A percentile compares a stretch with the other conserved stretches of the same genome.
Evolutionary conservation across 1,140 invertebrate genomes (phyloP).

Genomic region (Copidosoma floridanum): DNA sequence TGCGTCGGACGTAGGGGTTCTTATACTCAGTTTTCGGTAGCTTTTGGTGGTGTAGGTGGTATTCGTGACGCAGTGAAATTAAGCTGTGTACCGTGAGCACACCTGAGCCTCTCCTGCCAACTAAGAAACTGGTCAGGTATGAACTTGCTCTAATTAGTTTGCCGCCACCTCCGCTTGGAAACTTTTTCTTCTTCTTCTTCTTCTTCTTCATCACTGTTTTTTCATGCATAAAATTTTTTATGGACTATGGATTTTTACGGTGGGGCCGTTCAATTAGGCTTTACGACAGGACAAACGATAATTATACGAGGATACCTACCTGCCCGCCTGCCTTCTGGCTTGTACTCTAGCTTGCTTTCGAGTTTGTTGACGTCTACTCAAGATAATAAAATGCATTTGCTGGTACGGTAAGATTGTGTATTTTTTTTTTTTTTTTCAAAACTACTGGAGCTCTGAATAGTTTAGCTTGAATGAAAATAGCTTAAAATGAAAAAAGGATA

Average conservation of each 20-base stretch:
- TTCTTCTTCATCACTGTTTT: not conserved
- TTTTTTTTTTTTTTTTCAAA: no score
- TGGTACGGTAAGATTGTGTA: no score
- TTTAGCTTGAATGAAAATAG: no score
- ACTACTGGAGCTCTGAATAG: no score
- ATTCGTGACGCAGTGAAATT: conserved; percentile 13
- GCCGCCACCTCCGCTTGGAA: conserved; percentile 1
- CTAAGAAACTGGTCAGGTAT: not conserved
- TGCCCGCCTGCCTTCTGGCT: no score
- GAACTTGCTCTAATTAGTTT: conserved; percentile 17
- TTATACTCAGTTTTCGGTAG: no score
- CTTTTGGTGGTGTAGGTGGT: no score
- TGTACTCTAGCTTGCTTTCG: not conserved
- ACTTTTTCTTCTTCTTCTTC: no score
- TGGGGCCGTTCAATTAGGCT: conserved; percentile 17
- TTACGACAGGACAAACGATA: conserved; percentile 24
- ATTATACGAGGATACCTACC: no score
- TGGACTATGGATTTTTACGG: conserved; percentile 25
- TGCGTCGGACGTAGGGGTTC: no score
- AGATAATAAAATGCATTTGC: no score
- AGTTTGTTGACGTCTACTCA: conserved; percentile 11
- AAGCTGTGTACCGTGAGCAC: not conserved
- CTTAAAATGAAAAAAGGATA: no score
- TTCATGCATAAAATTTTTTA: conserved; percentile 18
- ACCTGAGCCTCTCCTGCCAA: not conserved